phyloP scores from a whole-genome alignment of 2,113 vertebrate species.

The Passer domesticus region DNA sequence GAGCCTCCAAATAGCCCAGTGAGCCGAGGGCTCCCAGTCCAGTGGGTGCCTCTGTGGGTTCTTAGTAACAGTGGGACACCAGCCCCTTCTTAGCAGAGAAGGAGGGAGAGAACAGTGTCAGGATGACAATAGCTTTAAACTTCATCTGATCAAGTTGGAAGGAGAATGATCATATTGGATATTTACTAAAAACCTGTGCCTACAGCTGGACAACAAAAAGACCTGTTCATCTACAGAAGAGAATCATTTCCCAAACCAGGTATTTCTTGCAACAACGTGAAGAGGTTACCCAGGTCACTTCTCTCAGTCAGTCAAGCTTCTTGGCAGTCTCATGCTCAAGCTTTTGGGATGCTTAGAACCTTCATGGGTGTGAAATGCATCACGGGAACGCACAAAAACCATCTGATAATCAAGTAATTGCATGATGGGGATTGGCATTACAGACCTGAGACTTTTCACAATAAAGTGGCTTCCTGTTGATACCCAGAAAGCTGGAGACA shows the following conservation, averaged over 20 bases:
- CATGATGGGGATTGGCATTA: background rate
- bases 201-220: background rate
- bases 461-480: background rate
- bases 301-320: background rate
- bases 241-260: background rate
- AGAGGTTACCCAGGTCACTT: background rate
- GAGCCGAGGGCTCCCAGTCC: background rate
- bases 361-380: background rate
- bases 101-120: rapidly evolving
- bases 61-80: background rate
- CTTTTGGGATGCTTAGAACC: background rate
- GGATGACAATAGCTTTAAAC: background rate
- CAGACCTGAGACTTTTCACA: background rate
- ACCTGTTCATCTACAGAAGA: background rate
- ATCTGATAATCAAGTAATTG: background rate
- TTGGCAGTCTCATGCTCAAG: background rate
- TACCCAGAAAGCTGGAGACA: background rate
- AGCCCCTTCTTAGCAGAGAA: background rate
- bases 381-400: background rate
- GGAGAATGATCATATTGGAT: background rate
- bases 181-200: background rate
- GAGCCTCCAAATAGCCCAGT: background rate
- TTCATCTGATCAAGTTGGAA: background rate
- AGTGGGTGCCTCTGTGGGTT: background rate
- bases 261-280: background rate